A percentile compares a stretch with the other conserved stretches of the same genome.
Evolutionary conservation across 2,113 vertebrate species (phyloP).

Genomic region (Glareola pratincola): DNA sequence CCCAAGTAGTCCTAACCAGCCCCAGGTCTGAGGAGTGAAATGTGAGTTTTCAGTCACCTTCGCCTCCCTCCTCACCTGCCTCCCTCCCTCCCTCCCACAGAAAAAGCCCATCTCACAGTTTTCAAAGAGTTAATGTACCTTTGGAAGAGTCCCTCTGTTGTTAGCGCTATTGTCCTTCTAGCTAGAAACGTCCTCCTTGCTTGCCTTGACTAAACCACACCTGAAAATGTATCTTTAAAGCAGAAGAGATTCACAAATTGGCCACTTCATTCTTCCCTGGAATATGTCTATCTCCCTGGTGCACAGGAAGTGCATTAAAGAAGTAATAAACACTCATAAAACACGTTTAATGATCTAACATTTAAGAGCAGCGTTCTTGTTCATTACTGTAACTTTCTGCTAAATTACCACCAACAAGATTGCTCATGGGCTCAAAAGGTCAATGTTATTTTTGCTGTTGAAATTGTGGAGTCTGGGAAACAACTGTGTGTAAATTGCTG

Average conservation of each 20-base stretch:
- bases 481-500: conserved; percentile 64
- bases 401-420: conserved; percentile 35
- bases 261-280: neutral
- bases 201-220: neutral
- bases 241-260: neutral
- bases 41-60: neutral
- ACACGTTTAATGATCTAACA: conserved; percentile 13
- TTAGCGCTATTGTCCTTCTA: neutral
- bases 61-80: neutral
- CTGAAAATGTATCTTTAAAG: neutral
- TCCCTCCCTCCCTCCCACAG: neutral
- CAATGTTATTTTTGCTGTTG: conserved; percentile 62
- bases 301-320: conserved; percentile 41
- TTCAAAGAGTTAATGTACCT: neutral
- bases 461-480: conserved; percentile 57
- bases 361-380: conserved; percentile 7
- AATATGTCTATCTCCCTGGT: neutral
- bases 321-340: conserved; percentile 30
- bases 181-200: neutral
- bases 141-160: neutral
- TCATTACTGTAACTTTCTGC: conserved; percentile 53
- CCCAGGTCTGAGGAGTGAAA: neutral
- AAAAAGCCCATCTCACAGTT: neutral
- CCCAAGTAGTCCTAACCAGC: neutral
- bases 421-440: conserved; percentile 53